phyloP scores from a whole-genome alignment of 2,888 invertebrate species.

The Leptinotarsa rubiginosa region DNA sequence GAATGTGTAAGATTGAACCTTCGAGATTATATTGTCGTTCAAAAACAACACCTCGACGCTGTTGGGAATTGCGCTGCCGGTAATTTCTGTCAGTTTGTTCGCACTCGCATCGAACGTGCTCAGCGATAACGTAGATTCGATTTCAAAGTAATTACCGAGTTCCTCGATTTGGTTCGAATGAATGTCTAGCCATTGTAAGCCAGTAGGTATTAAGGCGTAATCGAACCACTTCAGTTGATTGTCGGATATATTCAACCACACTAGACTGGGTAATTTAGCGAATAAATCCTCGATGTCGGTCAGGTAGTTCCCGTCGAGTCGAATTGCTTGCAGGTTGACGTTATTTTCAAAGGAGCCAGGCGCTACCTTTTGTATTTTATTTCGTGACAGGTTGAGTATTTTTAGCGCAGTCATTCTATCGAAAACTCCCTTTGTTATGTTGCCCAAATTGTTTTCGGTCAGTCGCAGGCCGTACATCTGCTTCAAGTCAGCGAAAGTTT shows the following conservation, averaged over 20 bases:
- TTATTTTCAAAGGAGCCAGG: conserved; percentile 83
- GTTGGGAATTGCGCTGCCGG: conserved; percentile 85
- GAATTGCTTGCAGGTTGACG: conserved; percentile 81
- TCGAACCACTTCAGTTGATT: conserved; percentile 87
- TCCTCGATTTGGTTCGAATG: conserved; percentile 86
- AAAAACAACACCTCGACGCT: conserved; percentile 83
- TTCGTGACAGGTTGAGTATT: conserved; percentile 85
- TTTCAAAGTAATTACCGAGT: conserved; percentile 86
- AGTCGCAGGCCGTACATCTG: conserved; percentile 85
- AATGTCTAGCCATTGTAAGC: conserved; percentile 87
- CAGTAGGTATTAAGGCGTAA: conserved; percentile 86
- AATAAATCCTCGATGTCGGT: conserved; percentile 84
- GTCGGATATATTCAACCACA: conserved; percentile 89
- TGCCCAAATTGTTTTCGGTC: conserved; percentile 86
- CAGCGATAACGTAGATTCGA: conserved; percentile 82
- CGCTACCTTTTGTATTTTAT: conserved; percentile 83
- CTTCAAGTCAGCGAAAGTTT: conserved; percentile 83
- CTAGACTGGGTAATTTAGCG: conserved; percentile 82
- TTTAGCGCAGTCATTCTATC: conserved; percentile 82
- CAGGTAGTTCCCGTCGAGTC: conserved; percentile 85
- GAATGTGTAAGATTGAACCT: conserved; percentile 88
- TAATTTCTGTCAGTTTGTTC: conserved; percentile 84
- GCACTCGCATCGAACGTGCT: conserved; percentile 86
- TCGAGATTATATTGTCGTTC: conserved; percentile 83
- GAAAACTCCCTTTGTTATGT: conserved; percentile 83